phyloP scores from a whole-genome alignment of 2,888 invertebrate species.

The Andrena hattorfiana region DNA sequence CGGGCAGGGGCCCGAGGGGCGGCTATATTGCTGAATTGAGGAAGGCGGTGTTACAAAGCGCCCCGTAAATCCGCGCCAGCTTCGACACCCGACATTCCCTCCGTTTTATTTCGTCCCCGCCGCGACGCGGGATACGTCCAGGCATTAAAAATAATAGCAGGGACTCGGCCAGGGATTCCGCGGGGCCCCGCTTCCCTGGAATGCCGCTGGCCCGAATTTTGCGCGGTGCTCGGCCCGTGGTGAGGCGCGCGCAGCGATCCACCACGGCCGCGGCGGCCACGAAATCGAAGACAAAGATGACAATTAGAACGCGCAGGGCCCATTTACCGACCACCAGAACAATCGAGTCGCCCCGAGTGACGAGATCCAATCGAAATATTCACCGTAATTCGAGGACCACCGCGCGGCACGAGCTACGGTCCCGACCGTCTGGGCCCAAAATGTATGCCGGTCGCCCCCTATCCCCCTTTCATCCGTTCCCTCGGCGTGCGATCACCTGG shows the following conservation, averaged over 20 bases:
- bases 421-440: no score
- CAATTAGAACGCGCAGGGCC: conserved; percentile 25
- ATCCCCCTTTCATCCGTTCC: not conserved
- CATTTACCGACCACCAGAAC: not conserved
- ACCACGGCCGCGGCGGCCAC: not conserved
- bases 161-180: conserved; percentile 60
- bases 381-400: not conserved
- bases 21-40: conserved; percentile 84
- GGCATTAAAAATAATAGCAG: conserved; percentile 83
- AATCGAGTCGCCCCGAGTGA: not conserved
- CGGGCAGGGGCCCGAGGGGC: conserved; percentile 69
- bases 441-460: no score
- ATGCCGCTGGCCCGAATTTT: conserved; percentile 58
- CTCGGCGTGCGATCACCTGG: conserved; percentile 28
- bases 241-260: not conserved
- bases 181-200: conserved; percentile 46
- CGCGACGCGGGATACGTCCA: conserved; percentile 68
- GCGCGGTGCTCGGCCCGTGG: conserved; percentile 11
- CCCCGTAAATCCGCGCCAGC: conserved; percentile 84
- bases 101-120: conserved; percentile 78
- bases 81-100: conserved; percentile 85
- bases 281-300: conserved; percentile 41
- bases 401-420: not conserved
- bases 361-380: not conserved
- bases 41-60: conserved; percentile 85